phyloP scores from a whole-genome alignment of 2,888 invertebrate genomes.

The Trachelus troglodyta region DNA sequence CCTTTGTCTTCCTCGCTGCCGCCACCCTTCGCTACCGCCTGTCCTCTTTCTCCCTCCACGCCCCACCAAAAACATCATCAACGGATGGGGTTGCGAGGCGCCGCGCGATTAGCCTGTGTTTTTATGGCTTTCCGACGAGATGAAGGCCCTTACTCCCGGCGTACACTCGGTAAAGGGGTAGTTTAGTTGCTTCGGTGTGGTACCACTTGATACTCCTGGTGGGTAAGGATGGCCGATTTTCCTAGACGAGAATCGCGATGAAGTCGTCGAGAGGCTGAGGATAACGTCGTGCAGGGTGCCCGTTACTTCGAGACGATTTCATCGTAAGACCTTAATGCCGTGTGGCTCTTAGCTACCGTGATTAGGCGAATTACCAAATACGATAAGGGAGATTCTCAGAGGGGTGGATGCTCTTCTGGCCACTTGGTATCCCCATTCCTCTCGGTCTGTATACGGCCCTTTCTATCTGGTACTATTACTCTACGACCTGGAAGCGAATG shows the following conservation, averaged over 20 bases:
- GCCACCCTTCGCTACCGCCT: not conserved
- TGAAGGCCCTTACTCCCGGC: not conserved
- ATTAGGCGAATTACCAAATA: conserved; percentile 43
- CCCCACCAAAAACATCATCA: not conserved
- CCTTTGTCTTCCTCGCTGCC: conserved; percentile 16
- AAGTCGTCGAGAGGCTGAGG: conserved; percentile 2
- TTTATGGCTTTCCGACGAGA: conserved; percentile 6
- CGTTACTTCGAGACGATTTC: conserved; percentile 20
- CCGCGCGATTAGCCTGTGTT: conserved; percentile 20
- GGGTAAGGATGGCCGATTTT: not conserved
- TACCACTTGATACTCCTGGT: not conserved
- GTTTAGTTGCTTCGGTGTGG: not conserved
- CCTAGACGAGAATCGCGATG: not conserved
- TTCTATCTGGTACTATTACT: not conserved
- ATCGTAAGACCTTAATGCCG: conserved; percentile 38
- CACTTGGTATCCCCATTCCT: not conserved
- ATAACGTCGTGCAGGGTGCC: not conserved
- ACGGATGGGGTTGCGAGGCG: conserved; percentile 9
- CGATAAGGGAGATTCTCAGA: conserved; percentile 30
- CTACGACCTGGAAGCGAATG: conserved; percentile 13
- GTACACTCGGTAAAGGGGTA: not conserved
- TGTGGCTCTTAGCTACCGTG: conserved; percentile 34
- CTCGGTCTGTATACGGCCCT: not conserved
- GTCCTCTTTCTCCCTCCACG: not conserved
- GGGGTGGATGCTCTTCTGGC: not conserved